Percentiles rank a stretch among this genome's conserved stretches.
Evolutionary conservation across 2,797 vertebrate species (phyloP).

Genomic region (Macroramphosus scolopax): DNA sequence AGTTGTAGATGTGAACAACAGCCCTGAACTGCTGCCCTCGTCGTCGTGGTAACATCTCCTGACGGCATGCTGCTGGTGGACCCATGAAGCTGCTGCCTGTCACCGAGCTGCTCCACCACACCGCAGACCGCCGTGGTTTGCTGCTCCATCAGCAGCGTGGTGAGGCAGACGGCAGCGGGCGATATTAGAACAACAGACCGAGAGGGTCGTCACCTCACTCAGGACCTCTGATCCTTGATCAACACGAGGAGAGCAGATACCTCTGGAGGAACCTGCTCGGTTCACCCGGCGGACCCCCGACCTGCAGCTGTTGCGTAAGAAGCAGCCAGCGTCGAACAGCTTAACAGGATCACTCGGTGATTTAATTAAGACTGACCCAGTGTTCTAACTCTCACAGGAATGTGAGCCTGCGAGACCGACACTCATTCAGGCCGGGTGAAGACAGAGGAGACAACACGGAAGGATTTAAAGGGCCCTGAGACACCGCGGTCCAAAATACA

Average conservation of each 20-base stretch:
- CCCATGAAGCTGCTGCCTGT: slow-evolving; percentile 38
- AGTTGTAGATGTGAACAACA: slow-evolving; percentile 12
- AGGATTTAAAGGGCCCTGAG: not conserved
- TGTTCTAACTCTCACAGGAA: slow-evolving; percentile 1
- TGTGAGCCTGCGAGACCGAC: slow-evolving; percentile 1
- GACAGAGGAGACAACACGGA: not conserved
- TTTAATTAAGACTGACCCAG: slow-evolving; percentile 15
- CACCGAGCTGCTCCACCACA: slow-evolving; percentile 35
- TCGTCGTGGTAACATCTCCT: slow-evolving; percentile 24
- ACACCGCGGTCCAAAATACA: not conserved
- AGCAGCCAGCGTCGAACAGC: slow-evolving; percentile 1
- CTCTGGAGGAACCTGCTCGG: slow-evolving; percentile 27
- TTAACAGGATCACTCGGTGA: slow-evolving; percentile 18
- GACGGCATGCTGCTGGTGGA: slow-evolving; percentile 15
- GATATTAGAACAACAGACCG: slow-evolving; percentile 61
- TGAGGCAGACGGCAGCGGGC: slow-evolving; percentile 31
- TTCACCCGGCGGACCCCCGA: slow-evolving; percentile 21
- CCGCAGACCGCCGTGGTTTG: slow-evolving; percentile 58
- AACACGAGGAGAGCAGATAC: slow-evolving; percentile 19
- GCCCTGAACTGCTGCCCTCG: slow-evolving; percentile 16
- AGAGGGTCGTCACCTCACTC: slow-evolving; percentile 29
- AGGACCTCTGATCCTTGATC: slow-evolving; percentile 43
- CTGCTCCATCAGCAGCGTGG: slow-evolving; percentile 56
- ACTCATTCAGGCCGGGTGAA: not conserved
- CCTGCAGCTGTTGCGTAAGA: slow-evolving; percentile 30